Percentiles rank a stretch among this genome's conserved stretches.
These are phyloP conservation scores for Cassiopea xamachana DNA, from an alignment of 30 jellyfish, hydroid and myxozoan species.

Conservation along the genomic window DNA sequence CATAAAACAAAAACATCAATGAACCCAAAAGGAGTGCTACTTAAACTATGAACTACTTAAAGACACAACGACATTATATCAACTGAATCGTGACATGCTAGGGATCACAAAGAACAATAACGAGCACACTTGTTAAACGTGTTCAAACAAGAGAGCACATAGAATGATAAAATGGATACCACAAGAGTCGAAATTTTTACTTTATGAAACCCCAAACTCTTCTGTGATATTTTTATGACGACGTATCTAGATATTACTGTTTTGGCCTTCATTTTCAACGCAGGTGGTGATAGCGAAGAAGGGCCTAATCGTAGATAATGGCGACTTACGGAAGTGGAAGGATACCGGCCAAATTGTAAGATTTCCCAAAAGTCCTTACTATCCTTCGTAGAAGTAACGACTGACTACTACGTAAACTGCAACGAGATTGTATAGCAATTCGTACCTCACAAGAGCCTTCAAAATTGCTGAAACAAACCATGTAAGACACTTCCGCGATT, in stretches of 20 bases:
- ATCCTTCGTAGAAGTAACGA: too few species aligned
- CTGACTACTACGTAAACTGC: background rate
- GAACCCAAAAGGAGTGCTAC: too few species aligned
- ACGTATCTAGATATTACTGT: background rate
- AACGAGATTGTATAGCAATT: background rate
- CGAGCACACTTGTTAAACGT: slow-evolving; percentile 49
- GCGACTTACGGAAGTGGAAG: slow-evolving; percentile 71
- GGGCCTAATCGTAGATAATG: slow-evolving; percentile 52
- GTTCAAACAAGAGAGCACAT: slow-evolving; percentile 45
- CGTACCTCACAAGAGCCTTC: slow-evolving; percentile 37
- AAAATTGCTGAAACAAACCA: background rate
- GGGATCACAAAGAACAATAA: slow-evolving; percentile 37
- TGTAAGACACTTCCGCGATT: slow-evolving; percentile 59
- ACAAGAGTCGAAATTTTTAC: background rate
- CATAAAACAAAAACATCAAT: too few species aligned
- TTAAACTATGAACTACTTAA: background rate
- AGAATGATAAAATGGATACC: background rate
- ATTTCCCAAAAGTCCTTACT: background rate
- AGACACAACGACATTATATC: background rate
- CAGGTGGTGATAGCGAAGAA: slow-evolving; percentile 20
- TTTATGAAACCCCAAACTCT: background rate
- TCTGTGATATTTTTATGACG: background rate
- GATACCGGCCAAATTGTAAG: slow-evolving; percentile 11
- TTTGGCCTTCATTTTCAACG: slow-evolving; percentile 11
- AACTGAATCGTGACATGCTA: slow-evolving; percentile 7